These are phyloP conservation scores for Tokudaia tokunoshimensis DNA, from an alignment of 2,797 vertebrate species.

Conservation along the genomic window DNA sequence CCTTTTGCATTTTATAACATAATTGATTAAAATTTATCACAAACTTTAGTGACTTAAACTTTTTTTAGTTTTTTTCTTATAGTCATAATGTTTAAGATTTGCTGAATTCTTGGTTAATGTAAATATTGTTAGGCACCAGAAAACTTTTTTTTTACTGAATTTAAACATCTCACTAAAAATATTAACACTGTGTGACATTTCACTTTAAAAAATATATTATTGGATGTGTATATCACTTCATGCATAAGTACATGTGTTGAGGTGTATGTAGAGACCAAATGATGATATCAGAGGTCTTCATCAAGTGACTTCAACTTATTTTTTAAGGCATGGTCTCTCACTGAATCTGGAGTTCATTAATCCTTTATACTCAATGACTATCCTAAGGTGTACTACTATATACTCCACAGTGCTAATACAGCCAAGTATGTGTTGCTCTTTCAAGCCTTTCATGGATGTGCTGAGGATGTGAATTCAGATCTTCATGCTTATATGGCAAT, in stretches of 20 bases:
- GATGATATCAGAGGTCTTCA: background rate
- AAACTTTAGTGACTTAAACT: background rate
- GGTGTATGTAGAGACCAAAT: background rate
- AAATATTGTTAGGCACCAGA: background rate
- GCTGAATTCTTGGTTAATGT: background rate
- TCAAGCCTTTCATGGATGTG: background rate
- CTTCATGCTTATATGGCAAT: background rate
- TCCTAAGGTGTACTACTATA: background rate
- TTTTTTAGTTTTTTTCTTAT: background rate
- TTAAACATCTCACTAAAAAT: background rate
- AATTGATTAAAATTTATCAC: slow-evolving; percentile 39
- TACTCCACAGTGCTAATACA: background rate
- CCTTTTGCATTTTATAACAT: background rate
- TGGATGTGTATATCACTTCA: background rate
- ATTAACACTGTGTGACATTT: background rate
- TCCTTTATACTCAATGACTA: background rate
- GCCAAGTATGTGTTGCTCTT: background rate
- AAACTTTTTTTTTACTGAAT: slow-evolving; percentile 21
- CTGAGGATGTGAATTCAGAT: background rate
- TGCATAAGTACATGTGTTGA: background rate
- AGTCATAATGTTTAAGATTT: background rate
- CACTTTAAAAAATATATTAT: background rate
- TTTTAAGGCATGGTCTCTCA: background rate
- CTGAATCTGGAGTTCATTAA: background rate
- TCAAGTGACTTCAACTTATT: background rate